Evolutionary conservation across 2,797 vertebrate genomes (phyloP).

Genomic region (Botia kubotai): DNA sequence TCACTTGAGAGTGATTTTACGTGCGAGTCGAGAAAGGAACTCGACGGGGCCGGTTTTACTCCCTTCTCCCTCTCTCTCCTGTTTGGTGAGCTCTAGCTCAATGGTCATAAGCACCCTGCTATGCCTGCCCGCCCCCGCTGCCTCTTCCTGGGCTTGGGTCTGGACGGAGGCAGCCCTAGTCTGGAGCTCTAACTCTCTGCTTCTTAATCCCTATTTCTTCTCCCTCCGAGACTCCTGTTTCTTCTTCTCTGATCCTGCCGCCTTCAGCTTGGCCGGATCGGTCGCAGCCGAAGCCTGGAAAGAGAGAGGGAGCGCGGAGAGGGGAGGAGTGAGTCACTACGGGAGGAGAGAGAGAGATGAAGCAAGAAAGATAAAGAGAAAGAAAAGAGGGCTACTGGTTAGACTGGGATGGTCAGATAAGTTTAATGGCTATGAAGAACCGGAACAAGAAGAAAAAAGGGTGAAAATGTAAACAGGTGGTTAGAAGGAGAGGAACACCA

Average conservation of each 20-base stretch:
- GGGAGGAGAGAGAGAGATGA: conserved; percentile 63
- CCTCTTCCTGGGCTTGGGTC: conserved; percentile 64
- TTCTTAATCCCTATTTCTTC: conserved; percentile 90
- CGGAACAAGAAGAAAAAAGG: conserved; percentile 51
- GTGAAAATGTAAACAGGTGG: conserved; percentile 62
- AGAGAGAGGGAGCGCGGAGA: conserved; percentile 68
- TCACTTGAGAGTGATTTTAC: conserved; percentile 65
- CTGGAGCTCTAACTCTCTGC: conserved; percentile 70
- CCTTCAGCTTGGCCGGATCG: conserved; percentile 87
- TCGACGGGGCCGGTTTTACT: conserved; percentile 32
- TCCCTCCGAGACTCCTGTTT: conserved; percentile 91
- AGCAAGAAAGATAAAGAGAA: conserved; percentile 54
- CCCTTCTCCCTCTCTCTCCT: conserved; percentile 64
- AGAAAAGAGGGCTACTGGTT: conserved; percentile 47
- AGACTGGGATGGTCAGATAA: conserved; percentile 43
- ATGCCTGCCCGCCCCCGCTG: conserved; percentile 76
- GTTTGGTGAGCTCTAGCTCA: conserved; percentile 87
- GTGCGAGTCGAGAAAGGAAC: conserved; percentile 47
- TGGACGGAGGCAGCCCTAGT: conserved; percentile 37
- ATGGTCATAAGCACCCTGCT: conserved; percentile 90
- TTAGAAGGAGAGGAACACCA: conserved; percentile 71
- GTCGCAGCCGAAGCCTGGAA: conserved; percentile 78
- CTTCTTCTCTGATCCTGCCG: conserved; percentile 87
- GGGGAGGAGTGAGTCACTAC: conserved; percentile 72
- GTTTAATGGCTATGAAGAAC: conserved; percentile 39